Evolutionary conservation across 1,140 invertebrate genomes (phyloP), one percentile per base, ranked within the genome.

Genomic region (Nymphalis io): DNA sequence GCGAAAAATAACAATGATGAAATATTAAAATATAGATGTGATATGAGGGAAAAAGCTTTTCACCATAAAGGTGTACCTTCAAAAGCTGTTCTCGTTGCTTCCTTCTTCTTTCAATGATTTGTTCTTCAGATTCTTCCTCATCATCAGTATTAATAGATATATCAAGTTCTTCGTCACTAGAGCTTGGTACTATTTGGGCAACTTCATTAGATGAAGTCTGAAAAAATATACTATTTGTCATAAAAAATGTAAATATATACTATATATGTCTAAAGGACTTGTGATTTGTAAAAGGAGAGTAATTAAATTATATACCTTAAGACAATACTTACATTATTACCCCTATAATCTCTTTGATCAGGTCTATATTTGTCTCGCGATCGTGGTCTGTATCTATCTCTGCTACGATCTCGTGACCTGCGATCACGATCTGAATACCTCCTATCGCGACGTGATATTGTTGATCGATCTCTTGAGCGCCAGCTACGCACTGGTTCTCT

Each of bases 51-150:
- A 33, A 4, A 2, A 33, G 10, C 27, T 1, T 5, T 33, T 1
- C 6, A 8, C 27, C 10, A 0, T 58, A n/a, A 38, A 33, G 42
- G 55, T 39, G 60, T 92, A 96, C 96, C 93, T 96, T 96, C 40
- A 98, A 84, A 2, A 99, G 92, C 84, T 97, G 96, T 91, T 98
- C 97, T 53, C 98, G 93, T 85, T 98, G 95, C 88, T 97, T 97
- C 71, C 98, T 94, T 76, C 97, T 93, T 81, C 95, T 94, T 85
- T 98, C 96, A 89, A 99, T 99, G 80, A 99, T 97, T 69, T 95
- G 95, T 88, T 99, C 97, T 85, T 98, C 98, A 87, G 98, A 97
- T 89, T 98, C 98, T 72, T 98, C 98, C 70, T 99, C 98, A 53
- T 97, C 96, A 23, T 94, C 95, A 62, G 96, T 94, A 71, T 97